Conservation (phyloP, 2,888 invertebrate genomes). For the Philonicus albiceps region DNA sequence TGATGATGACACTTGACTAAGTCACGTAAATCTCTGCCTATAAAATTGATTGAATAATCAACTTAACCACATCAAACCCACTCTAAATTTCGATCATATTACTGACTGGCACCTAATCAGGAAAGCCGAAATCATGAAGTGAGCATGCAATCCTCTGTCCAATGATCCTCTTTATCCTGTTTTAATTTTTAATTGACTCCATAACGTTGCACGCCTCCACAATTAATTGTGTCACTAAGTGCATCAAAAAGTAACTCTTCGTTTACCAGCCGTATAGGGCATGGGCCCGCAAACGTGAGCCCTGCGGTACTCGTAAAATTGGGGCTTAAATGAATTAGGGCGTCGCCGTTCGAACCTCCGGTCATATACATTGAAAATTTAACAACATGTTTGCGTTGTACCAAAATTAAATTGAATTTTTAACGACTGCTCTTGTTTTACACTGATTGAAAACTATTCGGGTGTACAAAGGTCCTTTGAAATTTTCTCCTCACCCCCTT, state of each 20-base stretch:
- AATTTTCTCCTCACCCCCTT: background rate
- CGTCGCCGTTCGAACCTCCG: background rate
- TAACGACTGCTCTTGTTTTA: constrained; percentile 14
- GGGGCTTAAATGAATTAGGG: background rate
- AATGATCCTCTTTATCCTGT: background rate
- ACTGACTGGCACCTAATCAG: background rate
- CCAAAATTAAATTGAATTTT: constrained; percentile 24
- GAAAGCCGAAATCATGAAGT: background rate
- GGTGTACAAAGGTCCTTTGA: background rate
- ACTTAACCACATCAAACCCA: background rate
- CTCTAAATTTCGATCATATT: background rate
- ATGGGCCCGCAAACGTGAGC: background rate
- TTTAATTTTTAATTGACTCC: background rate
- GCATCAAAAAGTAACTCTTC: background rate
- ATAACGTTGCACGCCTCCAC: background rate
- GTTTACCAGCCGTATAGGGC: background rate
- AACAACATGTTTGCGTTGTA: background rate
- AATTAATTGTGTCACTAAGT: background rate
- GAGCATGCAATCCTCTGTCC: background rate
- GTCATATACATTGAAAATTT: background rate
- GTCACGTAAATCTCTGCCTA: background rate
- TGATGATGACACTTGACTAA: background rate
- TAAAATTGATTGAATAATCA: background rate
- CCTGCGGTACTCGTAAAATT: background rate
- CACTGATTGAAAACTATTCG: constrained; percentile 26